Evolutionary conservation across 53 echinoderm and acorn worm genomes (phyloP).

Genomic region (Paelopatides confundens): DNA sequence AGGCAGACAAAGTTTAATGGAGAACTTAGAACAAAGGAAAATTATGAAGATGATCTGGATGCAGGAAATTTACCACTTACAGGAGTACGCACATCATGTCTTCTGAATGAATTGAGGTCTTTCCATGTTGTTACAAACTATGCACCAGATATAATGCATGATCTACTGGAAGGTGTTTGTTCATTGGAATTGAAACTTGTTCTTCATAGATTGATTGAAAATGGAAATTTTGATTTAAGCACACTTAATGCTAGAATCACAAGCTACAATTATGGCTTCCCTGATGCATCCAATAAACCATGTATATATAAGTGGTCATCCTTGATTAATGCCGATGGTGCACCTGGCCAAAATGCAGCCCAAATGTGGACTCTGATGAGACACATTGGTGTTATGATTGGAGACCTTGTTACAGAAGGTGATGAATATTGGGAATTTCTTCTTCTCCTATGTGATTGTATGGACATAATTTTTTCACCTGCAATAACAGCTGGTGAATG

Average conservation of each 20-base stretch:
- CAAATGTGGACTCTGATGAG: constrained; percentile 66
- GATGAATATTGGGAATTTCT: constrained; percentile 59
- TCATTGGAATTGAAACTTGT: background rate
- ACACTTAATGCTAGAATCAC: constrained; percentile 32
- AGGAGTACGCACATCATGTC: constrained; percentile 10
- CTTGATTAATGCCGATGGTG: constrained; percentile 50
- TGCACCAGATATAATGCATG: constrained; percentile 18
- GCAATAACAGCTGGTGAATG: constrained; percentile 55
- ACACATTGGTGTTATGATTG: constrained; percentile 55
- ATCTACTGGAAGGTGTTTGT: constrained; percentile 1
- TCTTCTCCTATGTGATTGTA: constrained; percentile 43
- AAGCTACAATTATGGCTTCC: constrained; percentile 60
- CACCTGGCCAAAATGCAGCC: constrained; percentile 63
- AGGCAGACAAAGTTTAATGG: background rate
- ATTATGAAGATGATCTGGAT: constrained; percentile 51
- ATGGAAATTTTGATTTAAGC: constrained; percentile 11
- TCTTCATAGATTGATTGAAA: background rate
- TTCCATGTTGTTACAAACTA: constrained; percentile 2
- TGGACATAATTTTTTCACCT: constrained; percentile 48
- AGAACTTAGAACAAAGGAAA: background rate
- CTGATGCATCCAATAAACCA: constrained; percentile 62
- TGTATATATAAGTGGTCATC: constrained; percentile 12
- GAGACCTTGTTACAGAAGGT: constrained; percentile 53
- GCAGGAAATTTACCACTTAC: constrained; percentile 28
- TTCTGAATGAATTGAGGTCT: background rate